A percentile compares a stretch with the other conserved stretches of the same genome.
phyloP scores from a whole-genome alignment of 1,140 invertebrate species.

The Atta colombica region DNA sequence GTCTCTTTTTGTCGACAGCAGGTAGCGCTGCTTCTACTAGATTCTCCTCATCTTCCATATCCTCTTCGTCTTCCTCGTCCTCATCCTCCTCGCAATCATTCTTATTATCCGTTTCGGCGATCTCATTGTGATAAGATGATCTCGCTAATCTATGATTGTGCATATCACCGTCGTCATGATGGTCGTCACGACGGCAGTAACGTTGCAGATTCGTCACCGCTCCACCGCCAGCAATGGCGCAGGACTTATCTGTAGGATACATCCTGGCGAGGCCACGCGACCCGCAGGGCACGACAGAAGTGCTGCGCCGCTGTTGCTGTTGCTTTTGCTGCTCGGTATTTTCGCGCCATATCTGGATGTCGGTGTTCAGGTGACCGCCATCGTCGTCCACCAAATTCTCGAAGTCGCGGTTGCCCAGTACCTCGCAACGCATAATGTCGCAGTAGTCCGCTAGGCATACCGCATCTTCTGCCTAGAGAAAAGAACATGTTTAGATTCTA shows the following conservation, averaged over 20 bases:
- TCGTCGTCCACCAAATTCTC: slow-evolving; percentile 87
- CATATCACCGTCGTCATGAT: slow-evolving; percentile 12
- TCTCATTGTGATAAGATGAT: slow-evolving; percentile 74
- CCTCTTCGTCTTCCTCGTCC: slow-evolving; percentile 77
- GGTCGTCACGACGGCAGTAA: slow-evolving; percentile 65
- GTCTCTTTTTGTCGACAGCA: slow-evolving; percentile 88
- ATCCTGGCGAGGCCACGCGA: slow-evolving; percentile 82
- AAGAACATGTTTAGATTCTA: background rate
- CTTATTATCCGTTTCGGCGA: slow-evolving; percentile 82
- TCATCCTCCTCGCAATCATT: slow-evolving; percentile 80
- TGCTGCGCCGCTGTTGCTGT: slow-evolving; percentile 87
- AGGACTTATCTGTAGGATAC: slow-evolving; percentile 69
- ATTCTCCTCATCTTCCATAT: slow-evolving; percentile 86
- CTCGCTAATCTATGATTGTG: slow-evolving; percentile 69
- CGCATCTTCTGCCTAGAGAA: slow-evolving; percentile 92
- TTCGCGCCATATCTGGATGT: slow-evolving; percentile 92
- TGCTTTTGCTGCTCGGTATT: slow-evolving; percentile 86
- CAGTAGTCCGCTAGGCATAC: slow-evolving; percentile 97
- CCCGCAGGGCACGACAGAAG: slow-evolving; percentile 86
- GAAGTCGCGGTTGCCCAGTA: slow-evolving; percentile 91
- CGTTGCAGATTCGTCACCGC: slow-evolving; percentile 66
- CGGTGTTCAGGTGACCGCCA: slow-evolving; percentile 88
- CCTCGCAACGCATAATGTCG: slow-evolving; percentile 97
- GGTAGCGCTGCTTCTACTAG: slow-evolving; percentile 91
- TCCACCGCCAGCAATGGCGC: slow-evolving; percentile 58